Evolutionary conservation across 2,113 vertebrate genomes (phyloP).

Genomic region (human (Homo sapiens)): GRCh38 chr14:33372501-33373000

Average conservation of each 20-base stretch:
- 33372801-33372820: neutral
- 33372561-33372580: neutral
- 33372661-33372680: neutral
- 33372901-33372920: neutral
- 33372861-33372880: neutral
- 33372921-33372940: neutral
- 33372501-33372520: neutral
- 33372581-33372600: neutral
- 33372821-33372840: neutral
- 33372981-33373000: constrained; percentile 69
- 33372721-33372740: neutral
- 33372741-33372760: neutral
- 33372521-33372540: neutral
- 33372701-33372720: neutral
- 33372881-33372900: neutral
- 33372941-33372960: neutral
- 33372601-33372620: neutral
- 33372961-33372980: constrained; percentile 55
- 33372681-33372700: neutral
- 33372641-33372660: neutral
- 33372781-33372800: neutral
- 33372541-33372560: neutral
- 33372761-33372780: neutral
- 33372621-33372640: neutral
- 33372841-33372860: neutral